Evolutionary conservation across 1,140 invertebrate species (phyloP).

Genomic region (Leptoteleia sp.): DNA sequence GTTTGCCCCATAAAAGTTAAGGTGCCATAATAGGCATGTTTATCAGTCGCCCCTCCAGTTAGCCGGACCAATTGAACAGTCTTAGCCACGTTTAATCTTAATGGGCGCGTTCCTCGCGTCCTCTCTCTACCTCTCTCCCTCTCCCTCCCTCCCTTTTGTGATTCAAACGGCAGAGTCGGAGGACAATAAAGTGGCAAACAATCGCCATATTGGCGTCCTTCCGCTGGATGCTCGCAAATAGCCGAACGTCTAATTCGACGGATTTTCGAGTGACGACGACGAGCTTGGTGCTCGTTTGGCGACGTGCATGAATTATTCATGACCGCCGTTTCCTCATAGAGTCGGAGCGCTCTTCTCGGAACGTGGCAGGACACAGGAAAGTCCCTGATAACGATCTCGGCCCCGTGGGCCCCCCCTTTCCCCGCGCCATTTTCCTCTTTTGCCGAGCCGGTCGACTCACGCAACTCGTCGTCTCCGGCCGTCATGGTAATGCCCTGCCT

Average conservation of each 20-base stretch:
- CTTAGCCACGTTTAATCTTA: too few relatives aligned
- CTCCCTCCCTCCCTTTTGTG: slow-evolving; percentile 16
- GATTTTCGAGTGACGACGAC: slow-evolving; percentile 55
- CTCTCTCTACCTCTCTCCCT: too few relatives aligned
- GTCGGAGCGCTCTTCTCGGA: slow-evolving; percentile 78
- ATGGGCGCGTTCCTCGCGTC: slow-evolving; percentile 9
- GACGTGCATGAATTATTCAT: slow-evolving; percentile 81
- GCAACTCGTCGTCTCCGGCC: slow-evolving; percentile 59
- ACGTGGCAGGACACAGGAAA: slow-evolving; percentile 81
- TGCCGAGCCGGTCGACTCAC: slow-evolving; percentile 54
- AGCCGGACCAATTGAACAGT: slow-evolving; percentile 5
- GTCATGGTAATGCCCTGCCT: slow-evolving; percentile 62
- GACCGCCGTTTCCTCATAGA: slow-evolving; percentile 79
- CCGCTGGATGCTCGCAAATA: slow-evolving; percentile 42
- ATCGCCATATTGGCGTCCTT: slow-evolving; percentile 33
- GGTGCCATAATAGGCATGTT: background rate
- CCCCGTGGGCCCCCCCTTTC: slow-evolving; percentile 43
- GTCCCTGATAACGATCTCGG: slow-evolving; percentile 77
- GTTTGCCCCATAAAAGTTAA: too few relatives aligned
- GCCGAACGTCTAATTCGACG: slow-evolving; percentile 49
- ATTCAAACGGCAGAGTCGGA: slow-evolving; percentile 22
- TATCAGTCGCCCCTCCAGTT: background rate
- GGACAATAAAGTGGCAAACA: slow-evolving; percentile 37
- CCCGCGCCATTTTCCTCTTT: slow-evolving; percentile 60
- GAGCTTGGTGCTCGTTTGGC: slow-evolving; percentile 75